Percentiles rank a stretch among this genome's conserved stretches.
Conservation (phyloP, 2,888 invertebrate genomes). For the Dicycla oo region DNA sequence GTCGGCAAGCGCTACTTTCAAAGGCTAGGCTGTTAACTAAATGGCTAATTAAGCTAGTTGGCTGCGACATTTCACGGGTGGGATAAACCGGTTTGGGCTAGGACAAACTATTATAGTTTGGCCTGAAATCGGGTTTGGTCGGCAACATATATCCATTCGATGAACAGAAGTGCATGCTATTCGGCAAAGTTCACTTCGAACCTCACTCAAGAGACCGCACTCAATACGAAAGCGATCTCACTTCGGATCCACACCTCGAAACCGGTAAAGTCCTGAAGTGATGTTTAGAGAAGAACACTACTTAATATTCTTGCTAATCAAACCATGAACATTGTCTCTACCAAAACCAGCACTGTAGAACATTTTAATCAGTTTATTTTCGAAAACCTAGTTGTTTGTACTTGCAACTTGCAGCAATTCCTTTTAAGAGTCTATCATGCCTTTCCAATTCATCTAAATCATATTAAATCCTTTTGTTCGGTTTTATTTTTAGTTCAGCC, state of each 20-base stretch:
- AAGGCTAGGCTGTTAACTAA: too few species aligned
- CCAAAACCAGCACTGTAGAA: slow-evolving; percentile 15
- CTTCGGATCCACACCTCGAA: neutral
- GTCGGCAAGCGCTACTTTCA: too few species aligned
- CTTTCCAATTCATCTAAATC: neutral
- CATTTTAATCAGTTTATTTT: slow-evolving; percentile 11
- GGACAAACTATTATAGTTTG: too few species aligned
- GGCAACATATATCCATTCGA: too few species aligned
- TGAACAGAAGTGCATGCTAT: neutral
- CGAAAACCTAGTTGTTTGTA: slow-evolving; percentile 36
- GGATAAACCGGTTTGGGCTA: too few species aligned
- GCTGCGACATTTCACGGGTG: too few species aligned
- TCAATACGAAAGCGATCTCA: neutral
- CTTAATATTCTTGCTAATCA: neutral
- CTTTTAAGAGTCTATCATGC: too few species aligned
- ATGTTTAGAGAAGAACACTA: neutral
- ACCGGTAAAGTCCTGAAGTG: neutral
- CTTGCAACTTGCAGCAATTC: neutral
- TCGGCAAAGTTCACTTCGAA: neutral
- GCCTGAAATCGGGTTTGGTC: too few species aligned
- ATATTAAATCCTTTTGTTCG: neutral
- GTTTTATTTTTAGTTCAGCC: neutral
- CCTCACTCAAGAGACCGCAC: neutral
- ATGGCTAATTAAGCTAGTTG: too few species aligned
- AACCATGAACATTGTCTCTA: neutral